Conservation (phyloP, 2,888 invertebrate genomes). For the Melinaea menophilus region DNA sequence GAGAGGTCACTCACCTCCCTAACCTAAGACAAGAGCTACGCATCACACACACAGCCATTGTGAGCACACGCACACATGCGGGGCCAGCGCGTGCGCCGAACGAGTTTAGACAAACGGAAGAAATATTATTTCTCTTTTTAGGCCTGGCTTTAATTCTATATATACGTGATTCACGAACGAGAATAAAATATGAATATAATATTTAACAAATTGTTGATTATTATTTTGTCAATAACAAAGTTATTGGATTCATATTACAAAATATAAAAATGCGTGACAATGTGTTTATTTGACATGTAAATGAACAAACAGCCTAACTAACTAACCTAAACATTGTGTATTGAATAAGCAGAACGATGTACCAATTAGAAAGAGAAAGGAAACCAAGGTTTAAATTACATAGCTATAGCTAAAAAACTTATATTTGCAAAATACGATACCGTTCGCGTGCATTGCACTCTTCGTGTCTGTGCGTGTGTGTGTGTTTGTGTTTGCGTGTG, state of each 20-base stretch:
- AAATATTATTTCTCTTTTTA: slow-evolving; percentile 75
- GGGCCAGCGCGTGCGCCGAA: slow-evolving; percentile 68
- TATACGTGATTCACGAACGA: slow-evolving; percentile 3
- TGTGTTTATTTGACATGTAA: background rate
- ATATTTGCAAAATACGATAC: slow-evolving; percentile 61
- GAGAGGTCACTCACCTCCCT: slow-evolving; percentile 77
- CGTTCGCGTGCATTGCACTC: slow-evolving; percentile 56
- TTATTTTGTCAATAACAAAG: background rate
- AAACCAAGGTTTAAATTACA: slow-evolving; percentile 33
- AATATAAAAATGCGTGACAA: background rate
- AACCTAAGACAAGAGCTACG: slow-evolving; percentile 76
- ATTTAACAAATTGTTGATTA: slow-evolving; percentile 13
- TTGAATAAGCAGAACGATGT: slow-evolving; percentile 23
- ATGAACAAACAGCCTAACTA: background rate
- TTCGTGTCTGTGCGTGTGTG: slow-evolving; percentile 35
- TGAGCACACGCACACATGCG: slow-evolving; percentile 49
- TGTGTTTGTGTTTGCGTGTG: too few relatives aligned
- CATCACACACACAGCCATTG: slow-evolving; percentile 60
- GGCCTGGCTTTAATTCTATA: slow-evolving; percentile 52
- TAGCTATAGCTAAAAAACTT: slow-evolving; percentile 38
- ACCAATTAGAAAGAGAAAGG: slow-evolving; percentile 36
- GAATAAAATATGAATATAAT: slow-evolving; percentile 9
- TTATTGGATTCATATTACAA: too few relatives aligned
- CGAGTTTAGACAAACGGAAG: slow-evolving; percentile 77
- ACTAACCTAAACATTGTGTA: slow-evolving; percentile 13